Base-by-base conservation (phyloP, 2,113 vertebrate genomes). In the Burhinus bistriatus region DNA sequence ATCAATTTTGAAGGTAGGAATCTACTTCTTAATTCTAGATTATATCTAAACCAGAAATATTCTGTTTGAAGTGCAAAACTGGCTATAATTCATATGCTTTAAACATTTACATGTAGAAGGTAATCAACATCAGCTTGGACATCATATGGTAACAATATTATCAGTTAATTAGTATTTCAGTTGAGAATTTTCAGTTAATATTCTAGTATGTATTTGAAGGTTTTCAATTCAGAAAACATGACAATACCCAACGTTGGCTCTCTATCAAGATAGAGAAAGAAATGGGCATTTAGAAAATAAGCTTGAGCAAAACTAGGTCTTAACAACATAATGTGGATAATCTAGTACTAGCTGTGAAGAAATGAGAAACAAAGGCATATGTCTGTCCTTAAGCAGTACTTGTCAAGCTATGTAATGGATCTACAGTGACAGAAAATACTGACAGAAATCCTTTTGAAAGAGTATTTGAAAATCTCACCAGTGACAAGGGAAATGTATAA, bases 61-160 rank as follows among this genome's bases (percentile, higher is more conserved):
- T 69, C 16, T 81, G 8, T 58, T 40, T 84, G 40, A 87, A 57
- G 27, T 72, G 18, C 9, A 73, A 51, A 89, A 57, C 8, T 36
- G 20, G 20, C 7, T 47, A 12, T 40, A 77, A 66, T 83, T 44
- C 44, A 22, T 34, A 45, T 38, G 9, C 7, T 73, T 62, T 57
- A 54, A 81, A 49, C 8, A 20, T 58, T 68, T 81, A 61, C 12
- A 30, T 27, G 19, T 30, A 76, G 32, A 76, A 83, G 14, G 3
- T 32, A 62, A 4, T 52, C 27, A 83, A 9, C 19, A 34, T 8
- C 36, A 44, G 6, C 36, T 87, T 76, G 15, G 36, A 64, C 9
- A 3, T 23, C 42, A n/a, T 29, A 3, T 52, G 7, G 11, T 14
- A 87, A 59, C 0, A 0, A 29, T 61, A 65, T 36, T 76, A 40